A percentile compares a stretch with the other conserved stretches of the same genome.
Evolutionary conservation across 2,113 vertebrate genomes (phyloP).

Genomic region (mouse (Mus musculus)): DNA sequence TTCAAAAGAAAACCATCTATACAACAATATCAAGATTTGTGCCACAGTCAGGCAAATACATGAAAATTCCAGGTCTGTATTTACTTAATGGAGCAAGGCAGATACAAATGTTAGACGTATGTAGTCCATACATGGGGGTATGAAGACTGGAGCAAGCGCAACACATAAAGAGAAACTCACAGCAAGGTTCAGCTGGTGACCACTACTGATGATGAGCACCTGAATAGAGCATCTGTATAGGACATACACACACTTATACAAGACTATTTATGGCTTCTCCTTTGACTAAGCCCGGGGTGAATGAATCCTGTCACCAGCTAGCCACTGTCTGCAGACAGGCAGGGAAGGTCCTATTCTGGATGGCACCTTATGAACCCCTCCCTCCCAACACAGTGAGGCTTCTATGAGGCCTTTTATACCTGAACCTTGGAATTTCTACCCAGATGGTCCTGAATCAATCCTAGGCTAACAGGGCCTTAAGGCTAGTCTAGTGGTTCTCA

Average conservation of each 20-base stretch:
- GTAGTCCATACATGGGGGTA: neutral
- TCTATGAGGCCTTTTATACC: neutral
- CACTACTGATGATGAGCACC: no score
- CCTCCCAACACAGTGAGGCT: neutral
- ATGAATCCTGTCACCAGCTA: neutral
- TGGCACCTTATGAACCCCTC: neutral
- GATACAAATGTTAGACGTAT: no score
- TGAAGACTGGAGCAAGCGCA: neutral
- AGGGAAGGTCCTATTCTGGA: neutral
- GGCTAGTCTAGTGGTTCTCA: neutral
- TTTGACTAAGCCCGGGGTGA: neutral
- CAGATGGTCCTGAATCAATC: neutral
- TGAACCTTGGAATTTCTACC: neutral
- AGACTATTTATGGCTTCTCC: neutral
- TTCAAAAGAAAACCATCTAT: neutral
- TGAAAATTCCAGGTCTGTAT: neutral
- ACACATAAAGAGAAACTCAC: neutral
- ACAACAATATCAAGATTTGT: neutral
- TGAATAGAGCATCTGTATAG: neutral
- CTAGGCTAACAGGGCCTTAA: neutral
- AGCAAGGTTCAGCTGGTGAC: neutral
- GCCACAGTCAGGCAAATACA: neutral
- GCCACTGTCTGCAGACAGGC: neutral
- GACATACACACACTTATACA: rapidly evolving
- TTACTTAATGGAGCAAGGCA: neutral